phyloP scores from a whole-genome alignment of 2,797 vertebrate genomes.

The Botia kubotai region DNA sequence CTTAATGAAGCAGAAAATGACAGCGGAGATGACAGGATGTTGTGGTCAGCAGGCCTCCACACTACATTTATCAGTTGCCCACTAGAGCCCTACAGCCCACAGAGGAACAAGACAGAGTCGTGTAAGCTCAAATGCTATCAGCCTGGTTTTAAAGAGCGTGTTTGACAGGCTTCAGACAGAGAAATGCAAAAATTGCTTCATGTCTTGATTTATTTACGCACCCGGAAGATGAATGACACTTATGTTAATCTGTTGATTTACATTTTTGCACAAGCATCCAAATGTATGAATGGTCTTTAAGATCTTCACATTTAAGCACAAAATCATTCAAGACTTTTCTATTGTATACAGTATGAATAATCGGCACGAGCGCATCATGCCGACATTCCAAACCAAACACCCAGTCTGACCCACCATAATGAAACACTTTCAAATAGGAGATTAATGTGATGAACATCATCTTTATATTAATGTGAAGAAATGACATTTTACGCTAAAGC shows the following conservation, averaged over 20 bases:
- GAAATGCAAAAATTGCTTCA: background rate
- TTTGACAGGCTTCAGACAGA: background rate
- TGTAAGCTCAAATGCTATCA: background rate
- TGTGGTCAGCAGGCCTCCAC: constrained; percentile 67
- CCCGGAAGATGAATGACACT: background rate
- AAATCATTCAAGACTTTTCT: background rate
- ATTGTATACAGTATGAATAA: background rate
- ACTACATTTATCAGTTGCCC: constrained; percentile 61
- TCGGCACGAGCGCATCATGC: background rate
- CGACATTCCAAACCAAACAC: background rate
- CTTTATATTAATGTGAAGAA: constrained; percentile 35
- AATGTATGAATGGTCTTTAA: background rate
- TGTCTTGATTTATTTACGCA: constrained; percentile 4
- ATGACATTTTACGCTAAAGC: constrained; percentile 40
- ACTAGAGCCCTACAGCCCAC: background rate
- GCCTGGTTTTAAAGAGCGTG: background rate
- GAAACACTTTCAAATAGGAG: background rate
- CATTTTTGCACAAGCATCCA: background rate
- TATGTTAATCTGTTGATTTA: constrained; percentile 4
- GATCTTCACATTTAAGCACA: background rate
- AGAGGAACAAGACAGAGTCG: background rate
- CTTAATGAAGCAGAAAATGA: constrained; percentile 76
- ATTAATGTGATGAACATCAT: constrained; percentile 14
- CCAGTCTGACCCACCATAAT: background rate
- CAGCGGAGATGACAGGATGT: constrained; percentile 71